Base-by-base conservation (phyloP, 2,797 vertebrate species). In the Scarus forsteni region DNA sequence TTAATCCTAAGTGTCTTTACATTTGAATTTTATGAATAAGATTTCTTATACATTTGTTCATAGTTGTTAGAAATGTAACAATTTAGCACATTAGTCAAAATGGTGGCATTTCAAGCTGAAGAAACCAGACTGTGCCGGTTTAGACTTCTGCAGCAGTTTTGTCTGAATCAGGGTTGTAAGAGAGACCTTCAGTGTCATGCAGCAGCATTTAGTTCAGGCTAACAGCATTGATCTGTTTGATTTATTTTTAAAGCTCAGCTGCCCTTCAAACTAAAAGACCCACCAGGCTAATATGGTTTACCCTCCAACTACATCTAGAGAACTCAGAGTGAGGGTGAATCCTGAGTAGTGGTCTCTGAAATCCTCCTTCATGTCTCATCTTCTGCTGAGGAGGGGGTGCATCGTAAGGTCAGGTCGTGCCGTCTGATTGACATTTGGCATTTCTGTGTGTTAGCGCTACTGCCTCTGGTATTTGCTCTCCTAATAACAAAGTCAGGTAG, bases 381-480 rank as follows among this genome's bases (percentile, higher is more conserved):
- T 51, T 70, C 52, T 50, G 42, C 57, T 51, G 49, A 14, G 7
- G 5, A 10, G 12, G 40, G 53, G 35, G 68, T 6, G 11, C 18
- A 7, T 59, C 15, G 12, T 78, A 77, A 80, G 85, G 85, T 88
- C 88, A 75, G 70, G 77, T 60, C 34, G 6, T 63, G 78, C 49
- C 57, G 0, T 12, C 77, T 85, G 87, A 90, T 81, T 83, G 87
- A 81, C 87, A 85, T 82, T 90, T 90, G 84, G 76, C 83, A 86
- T 91, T 88, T 86, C 52, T 62, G 38, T 52, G 70, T 81, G 85
- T 88, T 85, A 84, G 86, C 44, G 0, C 76, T n/a, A 73, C 73
- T 5, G 40, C 83, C 70, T 77, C 69, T 88, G 84, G 78, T 86
- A 80, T 91, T 88, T 88, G 59, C 79, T 83, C 70, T 55, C 73